These are phyloP conservation scores for Lycocerus yunnanus DNA, from an alignment of 2,888 invertebrate genomes.

Conservation along the genomic window DNA sequence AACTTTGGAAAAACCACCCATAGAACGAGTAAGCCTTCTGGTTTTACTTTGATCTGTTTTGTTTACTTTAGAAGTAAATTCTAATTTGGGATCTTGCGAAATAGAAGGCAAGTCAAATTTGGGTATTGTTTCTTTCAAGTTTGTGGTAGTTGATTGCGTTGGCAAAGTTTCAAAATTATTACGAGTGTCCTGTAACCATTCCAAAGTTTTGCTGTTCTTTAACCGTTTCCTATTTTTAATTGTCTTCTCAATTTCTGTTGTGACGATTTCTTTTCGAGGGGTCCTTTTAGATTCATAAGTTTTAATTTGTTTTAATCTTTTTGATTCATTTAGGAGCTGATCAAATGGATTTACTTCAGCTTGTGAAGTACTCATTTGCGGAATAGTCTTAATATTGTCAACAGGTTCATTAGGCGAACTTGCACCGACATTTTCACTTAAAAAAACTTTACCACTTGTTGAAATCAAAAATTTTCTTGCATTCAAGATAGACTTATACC, in stretches of 20 bases:
- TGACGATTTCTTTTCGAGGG: neutral
- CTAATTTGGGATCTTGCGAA: conserved; percentile 22
- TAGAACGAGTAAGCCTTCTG: conserved; percentile 26
- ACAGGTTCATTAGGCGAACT: neutral
- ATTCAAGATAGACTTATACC: neutral
- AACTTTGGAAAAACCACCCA: conserved; percentile 33
- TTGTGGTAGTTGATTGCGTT: conserved; percentile 35
- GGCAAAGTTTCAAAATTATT: conserved; percentile 41
- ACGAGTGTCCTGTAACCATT: conserved; percentile 42
- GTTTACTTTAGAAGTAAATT: neutral
- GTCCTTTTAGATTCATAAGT: neutral
- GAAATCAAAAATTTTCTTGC: neutral
- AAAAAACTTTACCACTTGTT: neutral
- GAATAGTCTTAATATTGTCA: neutral
- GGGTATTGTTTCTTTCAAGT: conserved; percentile 2
- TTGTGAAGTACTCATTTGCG: neutral
- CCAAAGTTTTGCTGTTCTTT: neutral
- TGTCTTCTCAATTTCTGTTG: neutral
- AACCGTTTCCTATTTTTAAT: neutral
- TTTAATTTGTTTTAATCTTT: neutral
- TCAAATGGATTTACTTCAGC: neutral
- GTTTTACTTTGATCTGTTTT: neutral
- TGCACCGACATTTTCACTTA: neutral
- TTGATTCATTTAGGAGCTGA: neutral
- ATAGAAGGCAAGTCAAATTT: conserved; percentile 32